A percentile compares a stretch with the other conserved stretches of the same genome.
These are phyloP conservation scores for Saturnia pavonia DNA, from an alignment of 2,888 invertebrate genomes.

Conservation along the genomic window DNA sequence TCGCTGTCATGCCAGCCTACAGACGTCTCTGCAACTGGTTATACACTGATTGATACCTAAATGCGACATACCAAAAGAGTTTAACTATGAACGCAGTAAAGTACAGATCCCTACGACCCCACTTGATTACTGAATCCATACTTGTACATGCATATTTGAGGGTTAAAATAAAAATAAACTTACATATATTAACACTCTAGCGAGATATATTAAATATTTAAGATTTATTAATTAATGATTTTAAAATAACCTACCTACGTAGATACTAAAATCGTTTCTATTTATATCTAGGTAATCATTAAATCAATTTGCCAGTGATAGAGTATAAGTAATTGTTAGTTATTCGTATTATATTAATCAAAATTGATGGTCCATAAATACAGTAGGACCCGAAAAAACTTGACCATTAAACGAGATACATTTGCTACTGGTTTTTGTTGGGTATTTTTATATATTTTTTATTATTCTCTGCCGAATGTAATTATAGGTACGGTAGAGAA, in stretches of 20 bases:
- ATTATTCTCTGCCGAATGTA: conserved; percentile 25
- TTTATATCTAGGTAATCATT: background rate
- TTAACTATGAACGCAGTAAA: background rate
- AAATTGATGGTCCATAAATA: conserved; percentile 7
- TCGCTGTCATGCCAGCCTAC: too few species aligned
- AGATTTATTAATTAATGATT: too few species aligned
- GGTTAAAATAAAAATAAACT: too few species aligned
- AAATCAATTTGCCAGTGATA: background rate
- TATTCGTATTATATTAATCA: background rate
- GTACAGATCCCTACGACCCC: background rate
- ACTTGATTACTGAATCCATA: background rate
- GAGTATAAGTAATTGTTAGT: conserved; percentile 5
- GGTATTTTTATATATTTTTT: conserved; percentile 2
- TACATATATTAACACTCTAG: too few species aligned
- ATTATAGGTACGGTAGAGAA: background rate
- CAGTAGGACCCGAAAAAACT: conserved; percentile 18
- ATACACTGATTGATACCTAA: background rate
- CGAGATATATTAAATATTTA: too few species aligned
- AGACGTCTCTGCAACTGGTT: too few species aligned
- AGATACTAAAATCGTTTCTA: background rate
- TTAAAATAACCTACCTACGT: background rate
- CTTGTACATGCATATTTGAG: too few species aligned
- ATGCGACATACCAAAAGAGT: background rate
- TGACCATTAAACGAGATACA: conserved; percentile 26
- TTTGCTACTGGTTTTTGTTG: conserved; percentile 26